phyloP scores from a whole-genome alignment of 1,140 invertebrate species.

The Pseudomyrmex dendroicus region DNA sequence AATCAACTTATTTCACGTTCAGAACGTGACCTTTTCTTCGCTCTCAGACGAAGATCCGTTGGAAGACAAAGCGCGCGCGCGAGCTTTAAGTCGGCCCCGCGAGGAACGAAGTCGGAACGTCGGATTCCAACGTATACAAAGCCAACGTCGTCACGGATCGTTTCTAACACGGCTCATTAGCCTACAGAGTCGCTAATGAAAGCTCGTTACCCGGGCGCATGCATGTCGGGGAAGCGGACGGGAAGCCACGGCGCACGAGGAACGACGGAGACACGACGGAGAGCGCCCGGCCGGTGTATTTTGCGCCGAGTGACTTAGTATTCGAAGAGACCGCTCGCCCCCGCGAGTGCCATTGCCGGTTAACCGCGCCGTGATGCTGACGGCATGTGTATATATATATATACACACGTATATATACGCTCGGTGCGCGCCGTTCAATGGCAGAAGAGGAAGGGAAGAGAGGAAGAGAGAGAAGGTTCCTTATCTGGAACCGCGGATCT shows the following conservation, averaged over 20 bases:
- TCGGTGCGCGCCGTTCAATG: constrained; percentile 33
- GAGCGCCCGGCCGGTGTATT: constrained; percentile 56
- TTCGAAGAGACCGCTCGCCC: constrained; percentile 76
- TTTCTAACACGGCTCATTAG: constrained; percentile 83
- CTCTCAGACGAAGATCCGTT: background rate
- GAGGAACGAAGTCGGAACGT: constrained; percentile 36
- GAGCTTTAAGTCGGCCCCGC: background rate
- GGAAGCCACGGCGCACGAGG: constrained; percentile 12
- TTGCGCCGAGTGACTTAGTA: constrained; percentile 77
- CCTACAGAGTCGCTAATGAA: constrained; percentile 85
- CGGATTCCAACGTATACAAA: constrained; percentile 65
- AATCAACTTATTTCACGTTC: background rate
- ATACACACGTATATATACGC: background rate
- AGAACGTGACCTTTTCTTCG: background rate
- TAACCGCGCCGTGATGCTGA: constrained; percentile 44
- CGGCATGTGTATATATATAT: constrained; percentile 9
- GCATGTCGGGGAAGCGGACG: constrained; percentile 71
- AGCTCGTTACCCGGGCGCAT: constrained; percentile 83
- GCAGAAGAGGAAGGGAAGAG: constrained; percentile 42
- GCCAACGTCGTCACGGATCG: constrained; percentile 50
- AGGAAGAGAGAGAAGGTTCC: constrained; percentile 8
- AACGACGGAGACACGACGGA: constrained; percentile 58
- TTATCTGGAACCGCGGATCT: constrained; percentile 83
- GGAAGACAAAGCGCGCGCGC: background rate
- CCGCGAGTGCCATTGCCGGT: constrained; percentile 62